These are phyloP conservation scores for Craterocephalus amniculus DNA, from an alignment of 2,797 vertebrate genomes.

Conservation along the genomic window DNA sequence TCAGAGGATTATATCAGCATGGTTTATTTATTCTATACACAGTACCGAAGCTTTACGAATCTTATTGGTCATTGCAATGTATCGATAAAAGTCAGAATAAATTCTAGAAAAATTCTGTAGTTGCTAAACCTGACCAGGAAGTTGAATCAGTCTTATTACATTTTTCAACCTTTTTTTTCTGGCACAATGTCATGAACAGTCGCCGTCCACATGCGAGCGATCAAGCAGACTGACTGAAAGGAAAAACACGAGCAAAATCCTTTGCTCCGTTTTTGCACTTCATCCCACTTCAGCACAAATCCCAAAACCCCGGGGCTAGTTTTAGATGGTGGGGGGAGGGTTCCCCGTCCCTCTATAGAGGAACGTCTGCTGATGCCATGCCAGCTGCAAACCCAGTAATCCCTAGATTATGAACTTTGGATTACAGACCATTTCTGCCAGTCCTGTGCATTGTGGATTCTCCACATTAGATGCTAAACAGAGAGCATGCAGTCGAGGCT, in stretches of 20 bases:
- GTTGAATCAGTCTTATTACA: not conserved
- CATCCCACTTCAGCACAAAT: constrained; percentile 39
- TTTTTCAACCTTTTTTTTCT: not conserved
- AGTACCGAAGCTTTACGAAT: constrained; percentile 10
- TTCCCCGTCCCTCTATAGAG: constrained; percentile 43
- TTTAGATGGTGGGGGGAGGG: constrained; percentile 65
- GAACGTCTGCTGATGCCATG: constrained; percentile 67
- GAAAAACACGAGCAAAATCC: constrained; percentile 41
- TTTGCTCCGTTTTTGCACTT: constrained; percentile 18
- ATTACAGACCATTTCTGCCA: constrained; percentile 78
- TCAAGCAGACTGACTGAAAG: constrained; percentile 24
- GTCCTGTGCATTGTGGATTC: constrained; percentile 66
- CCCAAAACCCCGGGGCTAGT: constrained; percentile 44
- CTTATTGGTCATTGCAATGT: not conserved
- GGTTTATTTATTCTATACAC: constrained; percentile 62
- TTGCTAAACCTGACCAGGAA: not conserved
- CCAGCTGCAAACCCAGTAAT: constrained; percentile 84
- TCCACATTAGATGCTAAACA: constrained; percentile 49
- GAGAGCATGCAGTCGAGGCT: constrained; percentile 17
- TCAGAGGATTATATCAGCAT: constrained; percentile 68
- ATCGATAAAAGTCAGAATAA: not conserved
- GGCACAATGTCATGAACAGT: not conserved
- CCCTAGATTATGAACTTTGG: constrained; percentile 83
- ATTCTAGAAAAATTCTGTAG: not conserved
- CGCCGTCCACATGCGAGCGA: not conserved